phyloP scores from a whole-genome alignment of 2,113 vertebrate species.

The Chascanopsetta lugubris region DNA sequence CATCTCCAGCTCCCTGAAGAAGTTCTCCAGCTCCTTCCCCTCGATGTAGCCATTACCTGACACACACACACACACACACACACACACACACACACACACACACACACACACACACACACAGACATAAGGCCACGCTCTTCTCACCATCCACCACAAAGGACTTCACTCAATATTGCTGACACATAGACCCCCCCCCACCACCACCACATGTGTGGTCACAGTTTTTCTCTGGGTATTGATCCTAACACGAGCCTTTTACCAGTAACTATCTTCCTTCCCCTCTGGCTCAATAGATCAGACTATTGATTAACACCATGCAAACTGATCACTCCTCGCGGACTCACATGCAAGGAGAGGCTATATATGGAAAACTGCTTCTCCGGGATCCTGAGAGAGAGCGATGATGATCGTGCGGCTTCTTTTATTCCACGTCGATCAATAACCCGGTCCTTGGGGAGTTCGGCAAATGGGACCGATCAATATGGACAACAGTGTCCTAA shows the following conservation, averaged over 20 bases:
- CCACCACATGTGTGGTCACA: constrained; percentile 12
- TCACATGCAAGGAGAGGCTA: constrained; percentile 18
- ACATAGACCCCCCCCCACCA: too few species aligned
- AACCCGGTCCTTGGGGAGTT: constrained; percentile 5
- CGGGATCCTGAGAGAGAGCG: constrained; percentile 42
- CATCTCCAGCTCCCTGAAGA: constrained; percentile 92
- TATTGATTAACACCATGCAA: constrained; percentile 54
- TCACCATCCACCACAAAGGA: not conserved
- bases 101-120: constrained; percentile 29
- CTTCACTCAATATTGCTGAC: not conserved
- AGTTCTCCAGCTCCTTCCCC: constrained; percentile 97
- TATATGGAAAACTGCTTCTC: constrained; percentile 44
- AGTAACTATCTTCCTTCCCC: constrained; percentile 36
- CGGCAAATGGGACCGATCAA: constrained; percentile 14
- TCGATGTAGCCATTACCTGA: constrained; percentile 98
- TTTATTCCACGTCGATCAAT: constrained; percentile 36
- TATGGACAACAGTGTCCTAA: constrained; percentile 5
- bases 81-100: constrained; percentile 19
- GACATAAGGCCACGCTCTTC: not conserved
- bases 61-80: constrained; percentile 19
- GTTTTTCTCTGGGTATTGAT: constrained; percentile 51
- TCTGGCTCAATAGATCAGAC: constrained; percentile 29
- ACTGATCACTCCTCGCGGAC: constrained; percentile 51
- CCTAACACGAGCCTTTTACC: constrained; percentile 50
- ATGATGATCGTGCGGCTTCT: constrained; percentile 16